phyloP scores from a whole-genome alignment of 1,140 invertebrate species.

The Papilio polyxenes region DNA sequence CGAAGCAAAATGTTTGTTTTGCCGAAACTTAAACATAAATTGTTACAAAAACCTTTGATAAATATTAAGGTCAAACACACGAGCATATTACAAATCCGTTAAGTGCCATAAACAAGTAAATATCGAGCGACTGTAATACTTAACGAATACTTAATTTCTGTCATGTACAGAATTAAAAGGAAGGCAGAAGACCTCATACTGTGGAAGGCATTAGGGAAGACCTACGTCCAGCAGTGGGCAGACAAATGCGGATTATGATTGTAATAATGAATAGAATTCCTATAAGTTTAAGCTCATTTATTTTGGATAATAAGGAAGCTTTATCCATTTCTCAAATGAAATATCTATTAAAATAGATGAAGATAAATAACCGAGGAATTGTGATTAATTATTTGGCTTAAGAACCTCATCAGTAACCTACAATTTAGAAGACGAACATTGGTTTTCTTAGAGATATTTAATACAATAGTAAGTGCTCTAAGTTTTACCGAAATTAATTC shows the following conservation, averaged over 20 bases:
- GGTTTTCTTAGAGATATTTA: too few relatives aligned
- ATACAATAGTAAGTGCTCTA: too few relatives aligned
- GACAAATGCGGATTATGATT: too few relatives aligned
- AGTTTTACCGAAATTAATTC: not conserved
- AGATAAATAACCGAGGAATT: not conserved
- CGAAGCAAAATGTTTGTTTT: conserved; percentile 8
- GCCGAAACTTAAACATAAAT: conserved; percentile 10
- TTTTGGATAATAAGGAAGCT: not conserved
- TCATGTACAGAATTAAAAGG: too few relatives aligned
- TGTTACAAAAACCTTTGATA: not conserved
- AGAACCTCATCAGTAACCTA: not conserved
- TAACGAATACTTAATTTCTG: too few relatives aligned
- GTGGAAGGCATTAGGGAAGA: too few relatives aligned
- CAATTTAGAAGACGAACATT: not conserved
- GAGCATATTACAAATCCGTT: too few relatives aligned
- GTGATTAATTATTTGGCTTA: not conserved
- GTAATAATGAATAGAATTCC: too few relatives aligned
- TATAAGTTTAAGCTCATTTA: not conserved
- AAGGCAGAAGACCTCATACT: too few relatives aligned
- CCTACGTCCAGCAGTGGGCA: too few relatives aligned
- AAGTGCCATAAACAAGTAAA: too few relatives aligned
- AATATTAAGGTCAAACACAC: not conserved
- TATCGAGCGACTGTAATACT: too few relatives aligned
- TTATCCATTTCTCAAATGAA: not conserved
- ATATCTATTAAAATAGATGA: not conserved